Conservation (phyloP, 2,888 invertebrate genomes). For the Vesta saturnalis region DNA sequence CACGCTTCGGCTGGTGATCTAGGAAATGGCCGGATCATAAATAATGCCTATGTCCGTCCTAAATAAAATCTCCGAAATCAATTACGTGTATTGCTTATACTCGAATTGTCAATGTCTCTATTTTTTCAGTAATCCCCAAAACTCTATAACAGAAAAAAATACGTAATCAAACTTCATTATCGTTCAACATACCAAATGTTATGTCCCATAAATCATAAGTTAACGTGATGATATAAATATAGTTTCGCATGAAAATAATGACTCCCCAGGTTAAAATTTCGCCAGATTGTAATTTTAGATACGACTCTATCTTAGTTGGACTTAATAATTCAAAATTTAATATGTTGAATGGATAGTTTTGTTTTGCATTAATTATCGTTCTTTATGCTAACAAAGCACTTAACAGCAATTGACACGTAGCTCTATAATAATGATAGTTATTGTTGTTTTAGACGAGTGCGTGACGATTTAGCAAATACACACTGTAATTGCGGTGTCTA, state of each 20-base stretch:
- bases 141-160: not conserved
- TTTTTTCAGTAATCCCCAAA: not conserved
- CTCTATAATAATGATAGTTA: not conserved
- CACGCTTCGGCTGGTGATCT: slow-evolving; percentile 56
- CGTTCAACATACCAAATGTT: slow-evolving; percentile 10
- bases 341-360: not conserved
- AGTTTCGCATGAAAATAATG: slow-evolving; percentile 30
- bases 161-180: slow-evolving; percentile 6
- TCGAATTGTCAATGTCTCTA: not conserved
- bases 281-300: slow-evolving; percentile 51
- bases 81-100: slow-evolving; percentile 47
- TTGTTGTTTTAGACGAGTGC: too few species aligned
- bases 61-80: slow-evolving; percentile 58
- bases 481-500: too few species aligned
- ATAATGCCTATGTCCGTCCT: slow-evolving; percentile 55
- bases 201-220: slow-evolving; percentile 11
- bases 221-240: slow-evolving; percentile 15
- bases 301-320: slow-evolving; percentile 25
- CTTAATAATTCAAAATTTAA: not conserved
- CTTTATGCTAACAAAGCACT: not conserved
- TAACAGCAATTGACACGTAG: not conserved
- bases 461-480: too few species aligned
- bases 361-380: too few species aligned
- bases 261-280: slow-evolving; percentile 35
- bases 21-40: slow-evolving; percentile 59